Evolutionary conservation across 2,113 vertebrate species (phyloP).

Genomic region (Notarius lentiginosus): DNA sequence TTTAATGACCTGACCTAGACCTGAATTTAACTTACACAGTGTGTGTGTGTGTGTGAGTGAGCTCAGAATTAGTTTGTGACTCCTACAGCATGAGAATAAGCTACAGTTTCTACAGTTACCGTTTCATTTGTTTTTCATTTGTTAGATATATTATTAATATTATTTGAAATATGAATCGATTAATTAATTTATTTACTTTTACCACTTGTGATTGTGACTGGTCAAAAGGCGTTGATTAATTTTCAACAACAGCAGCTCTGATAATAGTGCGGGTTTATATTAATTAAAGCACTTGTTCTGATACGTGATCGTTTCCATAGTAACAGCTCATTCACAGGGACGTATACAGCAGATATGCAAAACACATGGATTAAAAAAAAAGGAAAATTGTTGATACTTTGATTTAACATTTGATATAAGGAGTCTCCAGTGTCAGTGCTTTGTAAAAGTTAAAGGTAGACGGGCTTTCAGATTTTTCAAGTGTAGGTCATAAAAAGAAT

Average conservation of each 20-base stretch:
- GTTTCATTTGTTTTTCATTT: neutral
- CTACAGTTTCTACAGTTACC: neutral
- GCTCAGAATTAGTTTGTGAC: neutral
- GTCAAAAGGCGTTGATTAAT: no score
- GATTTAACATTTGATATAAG: no score
- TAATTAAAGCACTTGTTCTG: neutral
- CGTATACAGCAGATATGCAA: no score
- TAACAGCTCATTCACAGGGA: neutral
- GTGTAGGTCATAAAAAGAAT: no score
- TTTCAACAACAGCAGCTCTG: no score
- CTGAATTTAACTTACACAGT: neutral
- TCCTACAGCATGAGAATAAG: neutral
- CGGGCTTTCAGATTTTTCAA: no score
- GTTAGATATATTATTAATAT: neutral
- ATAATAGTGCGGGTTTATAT: neutral
- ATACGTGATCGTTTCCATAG: neutral
- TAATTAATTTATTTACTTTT: neutral
- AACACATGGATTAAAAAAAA: no score
- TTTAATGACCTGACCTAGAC: constrained; percentile 27
- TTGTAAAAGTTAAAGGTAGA: no score
- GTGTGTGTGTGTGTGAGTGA: neutral
- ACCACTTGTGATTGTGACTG: no score
- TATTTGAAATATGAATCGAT: neutral
- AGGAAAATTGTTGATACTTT: no score
- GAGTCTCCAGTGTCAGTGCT: no score